Percentiles rank a stretch among this genome's conserved stretches.
phyloP scores from a whole-genome alignment of 2,888 invertebrate species.

The Xestobium rufovillosum region DNA sequence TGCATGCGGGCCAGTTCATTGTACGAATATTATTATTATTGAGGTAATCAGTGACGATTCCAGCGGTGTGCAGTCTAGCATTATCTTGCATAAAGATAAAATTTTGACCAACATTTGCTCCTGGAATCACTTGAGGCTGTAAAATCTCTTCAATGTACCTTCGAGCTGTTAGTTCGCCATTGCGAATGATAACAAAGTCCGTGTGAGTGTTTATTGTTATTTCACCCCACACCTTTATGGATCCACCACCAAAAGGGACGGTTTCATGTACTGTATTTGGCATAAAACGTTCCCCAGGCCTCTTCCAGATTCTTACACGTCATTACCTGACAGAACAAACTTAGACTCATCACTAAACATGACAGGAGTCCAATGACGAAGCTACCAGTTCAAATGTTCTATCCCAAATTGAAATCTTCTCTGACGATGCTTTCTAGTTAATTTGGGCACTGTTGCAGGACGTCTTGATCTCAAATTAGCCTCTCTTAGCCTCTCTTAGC shows the following conservation, averaged over 20 bases:
- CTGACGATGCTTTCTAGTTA: constrained; percentile 4
- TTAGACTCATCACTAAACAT: constrained; percentile 5
- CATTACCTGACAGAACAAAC: constrained; percentile 4
- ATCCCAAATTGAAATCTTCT: constrained; percentile 1
- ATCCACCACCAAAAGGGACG: constrained; percentile 6
- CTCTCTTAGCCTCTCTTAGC: constrained; percentile 3
- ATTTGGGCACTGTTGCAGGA: constrained; percentile 3
- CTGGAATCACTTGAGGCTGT: not conserved
- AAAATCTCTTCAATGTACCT: constrained; percentile 1
- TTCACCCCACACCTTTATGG: constrained; percentile 3
- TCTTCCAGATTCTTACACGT: constrained; percentile 4
- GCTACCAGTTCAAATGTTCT: constrained; percentile 3
- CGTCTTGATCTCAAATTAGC: constrained; percentile 4
- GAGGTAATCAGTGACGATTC: constrained; percentile 1
- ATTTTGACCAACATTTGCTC: constrained; percentile 2
- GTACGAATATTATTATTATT: constrained; percentile 9
- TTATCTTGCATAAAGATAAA: constrained; percentile 1
- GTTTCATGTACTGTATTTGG: constrained; percentile 5
- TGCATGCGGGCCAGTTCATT: constrained; percentile 8
- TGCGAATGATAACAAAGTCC: constrained; percentile 1
- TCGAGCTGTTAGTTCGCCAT: constrained; percentile 3
- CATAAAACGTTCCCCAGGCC: constrained; percentile 4
- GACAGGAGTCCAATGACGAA: constrained; percentile 5
- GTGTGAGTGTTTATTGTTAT: constrained; percentile 1
- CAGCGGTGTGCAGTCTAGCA: constrained; percentile 1